A percentile compares a stretch with the other conserved stretches of the same genome.
phyloP scores from a whole-genome alignment of 2,113 vertebrate genomes.

The Tonatia bakeri region DNA sequence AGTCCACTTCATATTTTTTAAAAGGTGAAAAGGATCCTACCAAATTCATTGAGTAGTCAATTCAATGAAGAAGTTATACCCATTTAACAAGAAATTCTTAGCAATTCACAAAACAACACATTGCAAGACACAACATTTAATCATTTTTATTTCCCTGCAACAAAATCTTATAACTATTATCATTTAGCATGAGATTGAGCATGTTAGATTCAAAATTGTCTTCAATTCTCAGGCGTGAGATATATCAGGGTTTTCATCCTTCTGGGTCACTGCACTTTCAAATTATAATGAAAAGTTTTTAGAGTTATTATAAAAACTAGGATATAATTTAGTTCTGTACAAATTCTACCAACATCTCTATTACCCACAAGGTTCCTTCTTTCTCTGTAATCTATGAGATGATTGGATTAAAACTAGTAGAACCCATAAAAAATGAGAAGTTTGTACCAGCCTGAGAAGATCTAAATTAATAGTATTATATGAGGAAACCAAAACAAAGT shows the following conservation, averaged over 20 bases:
- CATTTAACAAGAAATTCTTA: constrained; percentile 3
- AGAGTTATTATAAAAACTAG: background rate
- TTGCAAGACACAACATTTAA: background rate
- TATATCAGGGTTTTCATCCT: background rate
- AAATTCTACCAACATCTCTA: background rate
- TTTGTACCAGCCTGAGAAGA: background rate
- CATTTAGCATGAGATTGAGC: background rate
- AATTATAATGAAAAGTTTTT: background rate
- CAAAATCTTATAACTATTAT: background rate
- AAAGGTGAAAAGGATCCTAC: background rate
- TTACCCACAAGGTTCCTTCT: background rate
- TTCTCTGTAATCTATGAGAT: background rate
- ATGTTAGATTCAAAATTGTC: background rate
- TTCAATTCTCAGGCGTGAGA: background rate
- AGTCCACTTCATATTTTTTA: background rate
- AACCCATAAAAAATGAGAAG: background rate
- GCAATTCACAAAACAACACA: constrained; percentile 9
- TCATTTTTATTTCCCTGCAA: background rate
- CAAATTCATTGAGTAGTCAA: background rate
- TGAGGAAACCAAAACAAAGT: constrained; percentile 9
- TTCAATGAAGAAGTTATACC: background rate
- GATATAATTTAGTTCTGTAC: background rate
- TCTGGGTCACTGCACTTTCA: background rate
- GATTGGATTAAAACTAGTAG: background rate
- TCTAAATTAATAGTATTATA: constrained; percentile 1